Percentiles rank a stretch among this genome's conserved stretches.
Conservation (phyloP, 2,888 invertebrate genomes). For the Dryomyza anilis region DNA sequence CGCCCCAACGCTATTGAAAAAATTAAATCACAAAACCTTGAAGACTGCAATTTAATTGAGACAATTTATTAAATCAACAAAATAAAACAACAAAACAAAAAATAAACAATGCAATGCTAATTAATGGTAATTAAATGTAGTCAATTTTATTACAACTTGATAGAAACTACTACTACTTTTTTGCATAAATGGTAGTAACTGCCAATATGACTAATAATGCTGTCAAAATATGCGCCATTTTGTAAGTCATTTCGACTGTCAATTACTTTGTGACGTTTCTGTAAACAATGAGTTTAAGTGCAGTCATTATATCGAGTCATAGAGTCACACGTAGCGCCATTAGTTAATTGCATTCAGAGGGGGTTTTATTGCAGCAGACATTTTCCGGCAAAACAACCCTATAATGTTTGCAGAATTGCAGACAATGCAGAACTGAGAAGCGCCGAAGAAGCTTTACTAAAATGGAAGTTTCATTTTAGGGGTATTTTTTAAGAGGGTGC, state of each 20-base stretch:
- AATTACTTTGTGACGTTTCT: too few relatives aligned
- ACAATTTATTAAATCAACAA: not conserved
- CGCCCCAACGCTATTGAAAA: not conserved
- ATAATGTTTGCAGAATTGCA: too few relatives aligned
- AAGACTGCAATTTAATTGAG: not conserved
- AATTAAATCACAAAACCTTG: not conserved
- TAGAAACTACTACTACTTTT: not conserved
- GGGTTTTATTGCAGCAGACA: too few relatives aligned
- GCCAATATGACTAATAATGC: not conserved
- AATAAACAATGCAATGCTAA: not conserved
- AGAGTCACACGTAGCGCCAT: too few relatives aligned
- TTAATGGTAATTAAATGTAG: not conserved
- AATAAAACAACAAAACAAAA: not conserved
- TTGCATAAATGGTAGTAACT: not conserved
- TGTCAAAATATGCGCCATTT: constrained; percentile 4
- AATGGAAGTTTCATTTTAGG: too few relatives aligned
- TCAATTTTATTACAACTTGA: not conserved
- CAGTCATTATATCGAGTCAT: too few relatives aligned
- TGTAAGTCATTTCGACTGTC: not conserved
- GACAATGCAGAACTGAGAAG: too few relatives aligned
- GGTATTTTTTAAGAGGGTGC: too few relatives aligned
- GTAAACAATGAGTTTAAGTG: too few relatives aligned
- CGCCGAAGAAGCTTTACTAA: too few relatives aligned
- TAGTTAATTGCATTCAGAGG: too few relatives aligned
- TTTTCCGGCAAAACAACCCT: too few relatives aligned